phyloP scores from a whole-genome alignment of 2,797 vertebrate genomes.

The Lateolabrax maculatus region DNA sequence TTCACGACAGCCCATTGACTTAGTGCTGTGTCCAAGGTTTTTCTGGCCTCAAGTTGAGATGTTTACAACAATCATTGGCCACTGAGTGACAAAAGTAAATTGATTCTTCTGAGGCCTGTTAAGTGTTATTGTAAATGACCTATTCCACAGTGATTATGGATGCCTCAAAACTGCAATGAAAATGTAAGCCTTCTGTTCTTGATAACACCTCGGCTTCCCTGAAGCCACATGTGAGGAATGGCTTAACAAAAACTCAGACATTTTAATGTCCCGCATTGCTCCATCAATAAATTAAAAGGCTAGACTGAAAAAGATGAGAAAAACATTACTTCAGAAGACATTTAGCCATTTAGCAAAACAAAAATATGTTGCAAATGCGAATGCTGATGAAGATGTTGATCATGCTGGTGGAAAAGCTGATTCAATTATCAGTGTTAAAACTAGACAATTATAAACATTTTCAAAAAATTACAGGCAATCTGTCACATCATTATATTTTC shows the following conservation, averaged over 20 bases:
- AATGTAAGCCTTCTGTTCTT: conserved; percentile 63
- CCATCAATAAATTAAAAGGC: conserved; percentile 51
- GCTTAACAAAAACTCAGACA: conserved; percentile 39
- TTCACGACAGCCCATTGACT: conserved; percentile 82
- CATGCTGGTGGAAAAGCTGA: conserved; percentile 45
- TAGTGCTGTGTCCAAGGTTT: conserved; percentile 80
- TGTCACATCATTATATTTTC: conserved; percentile 78
- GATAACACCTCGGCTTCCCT: conserved; percentile 48
- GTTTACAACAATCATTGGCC: conserved; percentile 82
- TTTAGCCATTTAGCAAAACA: conserved; percentile 30
- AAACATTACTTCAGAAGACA: conserved; percentile 40
- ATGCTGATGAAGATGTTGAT: conserved; percentile 54
- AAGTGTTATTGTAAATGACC: conserved; percentile 82
- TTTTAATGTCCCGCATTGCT: conserved; percentile 51
- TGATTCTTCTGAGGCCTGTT: conserved; percentile 78
- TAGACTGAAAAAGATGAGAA: conserved; percentile 35
- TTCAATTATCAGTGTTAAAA: conserved; percentile 70
- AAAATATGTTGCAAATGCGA: conserved; percentile 46
- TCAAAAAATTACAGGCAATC: conserved; percentile 74
- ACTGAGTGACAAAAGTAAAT: conserved; percentile 83
- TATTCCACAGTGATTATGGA: conserved; percentile 78
- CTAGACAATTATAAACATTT: conserved; percentile 67
- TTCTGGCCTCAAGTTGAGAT: conserved; percentile 78
- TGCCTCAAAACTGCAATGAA: conserved; percentile 72
- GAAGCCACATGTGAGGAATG: conserved; percentile 50